Evolutionary conservation across 2,797 vertebrate genomes (phyloP).

Genomic region (Novumbra hubbsi): DNA sequence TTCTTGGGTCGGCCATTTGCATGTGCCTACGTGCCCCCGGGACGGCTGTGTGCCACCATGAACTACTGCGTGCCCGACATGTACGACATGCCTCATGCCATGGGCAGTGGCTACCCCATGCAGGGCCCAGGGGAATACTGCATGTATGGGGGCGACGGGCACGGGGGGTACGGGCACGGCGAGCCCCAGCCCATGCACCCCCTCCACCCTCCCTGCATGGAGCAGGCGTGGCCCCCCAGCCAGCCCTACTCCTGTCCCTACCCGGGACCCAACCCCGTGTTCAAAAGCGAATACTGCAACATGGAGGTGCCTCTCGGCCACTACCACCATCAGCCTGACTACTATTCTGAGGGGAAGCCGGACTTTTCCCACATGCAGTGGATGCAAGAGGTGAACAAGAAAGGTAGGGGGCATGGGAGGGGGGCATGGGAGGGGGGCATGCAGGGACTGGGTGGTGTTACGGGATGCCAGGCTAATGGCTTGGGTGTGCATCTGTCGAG

Average conservation of each 20-base stretch:
- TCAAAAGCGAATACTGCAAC: conserved; percentile 87
- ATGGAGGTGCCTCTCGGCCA: conserved; percentile 88
- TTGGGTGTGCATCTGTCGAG: background rate
- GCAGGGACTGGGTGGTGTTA: background rate
- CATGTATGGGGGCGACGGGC: conserved; percentile 83
- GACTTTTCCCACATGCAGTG: conserved; percentile 90
- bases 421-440: background rate
- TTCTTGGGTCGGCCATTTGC: background rate
- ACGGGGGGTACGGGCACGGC: conserved; percentile 73
- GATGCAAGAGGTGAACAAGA: conserved; percentile 84
- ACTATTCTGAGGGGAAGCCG: conserved; percentile 84
- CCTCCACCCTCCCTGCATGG: conserved; percentile 84
- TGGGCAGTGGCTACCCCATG: conserved; percentile 76
- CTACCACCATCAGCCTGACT: conserved; percentile 88
- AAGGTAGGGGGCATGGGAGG: conserved; percentile 79
- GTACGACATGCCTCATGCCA: conserved; percentile 82
- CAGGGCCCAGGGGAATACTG: conserved; percentile 83
- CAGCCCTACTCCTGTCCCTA: conserved; percentile 88
- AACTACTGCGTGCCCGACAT: conserved; percentile 89
- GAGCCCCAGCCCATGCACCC: conserved; percentile 81
- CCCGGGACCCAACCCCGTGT: conserved; percentile 72
- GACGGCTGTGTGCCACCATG: conserved; percentile 65
- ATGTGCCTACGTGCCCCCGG: conserved; percentile 11
- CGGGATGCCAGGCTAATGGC: background rate
- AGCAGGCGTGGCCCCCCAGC: conserved; percentile 86